Percentiles rank a stretch among this genome's conserved stretches.
phyloP scores from a whole-genome alignment of 2,888 invertebrate species.

The Biston betularia region DNA sequence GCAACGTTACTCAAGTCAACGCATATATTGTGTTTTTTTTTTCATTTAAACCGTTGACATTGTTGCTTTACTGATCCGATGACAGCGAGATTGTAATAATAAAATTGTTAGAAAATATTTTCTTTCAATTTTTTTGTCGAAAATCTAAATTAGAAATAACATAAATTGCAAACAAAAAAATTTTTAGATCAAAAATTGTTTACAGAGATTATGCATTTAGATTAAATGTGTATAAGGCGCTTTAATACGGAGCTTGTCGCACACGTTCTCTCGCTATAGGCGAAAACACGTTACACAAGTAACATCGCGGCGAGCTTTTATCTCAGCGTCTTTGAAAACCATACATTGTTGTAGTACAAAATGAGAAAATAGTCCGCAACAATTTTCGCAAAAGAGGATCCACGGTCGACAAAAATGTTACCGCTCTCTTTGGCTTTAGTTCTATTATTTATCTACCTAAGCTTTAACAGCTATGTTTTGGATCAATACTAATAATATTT shows the following conservation, averaged over 20 bases:
- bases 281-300: conserved; percentile 6
- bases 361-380: conserved; percentile 13
- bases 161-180: too few relatives aligned
- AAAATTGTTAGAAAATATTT: too few relatives aligned
- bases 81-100: too few relatives aligned
- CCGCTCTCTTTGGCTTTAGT: background rate
- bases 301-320: conserved; percentile 25
- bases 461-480: background rate
- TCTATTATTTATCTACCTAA: background rate
- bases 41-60: too few relatives aligned
- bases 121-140: too few relatives aligned
- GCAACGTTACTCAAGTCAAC: too few relatives aligned
- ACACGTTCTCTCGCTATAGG: background rate
- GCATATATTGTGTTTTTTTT: too few relatives aligned
- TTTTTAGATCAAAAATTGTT: too few relatives aligned
- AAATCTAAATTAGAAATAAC: too few relatives aligned
- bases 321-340: conserved; percentile 11
- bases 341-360: conserved; percentile 22
- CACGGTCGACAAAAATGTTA: background rate
- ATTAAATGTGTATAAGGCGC: background rate
- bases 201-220: background rate
- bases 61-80: too few relatives aligned
- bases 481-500: too few relatives aligned
- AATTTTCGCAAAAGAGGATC: conserved; percentile 6
- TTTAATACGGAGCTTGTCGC: background rate